Evolutionary conservation across 2,113 vertebrate genomes (phyloP).

Genomic region (Myrmophylax atrothorax): DNA sequence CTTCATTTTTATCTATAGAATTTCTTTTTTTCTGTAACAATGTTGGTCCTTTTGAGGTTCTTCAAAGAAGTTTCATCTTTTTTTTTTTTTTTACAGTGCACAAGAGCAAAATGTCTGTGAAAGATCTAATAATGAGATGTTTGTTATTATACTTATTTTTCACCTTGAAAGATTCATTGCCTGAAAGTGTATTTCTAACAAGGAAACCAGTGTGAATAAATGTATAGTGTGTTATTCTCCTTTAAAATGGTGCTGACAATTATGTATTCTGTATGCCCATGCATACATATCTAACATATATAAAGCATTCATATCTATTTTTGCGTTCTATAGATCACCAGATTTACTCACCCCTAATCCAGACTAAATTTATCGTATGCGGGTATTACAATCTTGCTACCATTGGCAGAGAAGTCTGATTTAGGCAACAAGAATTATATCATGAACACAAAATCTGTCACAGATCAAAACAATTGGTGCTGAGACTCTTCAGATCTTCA

Average conservation of each 20-base stretch:
- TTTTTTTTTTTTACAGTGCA: neutral
- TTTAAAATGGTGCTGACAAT: neutral
- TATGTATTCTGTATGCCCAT: neutral
- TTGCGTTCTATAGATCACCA: neutral
- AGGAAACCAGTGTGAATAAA: neutral
- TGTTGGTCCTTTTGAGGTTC: neutral
- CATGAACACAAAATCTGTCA: neutral
- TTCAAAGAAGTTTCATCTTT: neutral
- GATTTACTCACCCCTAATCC: neutral
- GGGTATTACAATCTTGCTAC: neutral
- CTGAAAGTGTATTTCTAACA: neutral
- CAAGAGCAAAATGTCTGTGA: neutral
- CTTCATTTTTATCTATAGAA: slow-evolving; percentile 30
- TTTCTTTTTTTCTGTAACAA: slow-evolving; percentile 2
- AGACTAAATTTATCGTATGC: neutral
- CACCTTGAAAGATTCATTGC: neutral
- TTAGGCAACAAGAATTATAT: neutral
- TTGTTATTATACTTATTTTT: neutral
- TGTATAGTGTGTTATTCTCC: neutral
- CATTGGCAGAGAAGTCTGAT: neutral
- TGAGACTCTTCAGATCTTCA: neutral
- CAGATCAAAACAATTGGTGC: neutral
- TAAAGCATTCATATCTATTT: neutral
- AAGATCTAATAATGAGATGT: neutral
- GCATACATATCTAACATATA: neutral